A percentile compares a stretch with the other conserved stretches of the same genome.
Conservation (phyloP, 2,113 vertebrate genomes). For the Cyprinodon variegatus region DNA sequence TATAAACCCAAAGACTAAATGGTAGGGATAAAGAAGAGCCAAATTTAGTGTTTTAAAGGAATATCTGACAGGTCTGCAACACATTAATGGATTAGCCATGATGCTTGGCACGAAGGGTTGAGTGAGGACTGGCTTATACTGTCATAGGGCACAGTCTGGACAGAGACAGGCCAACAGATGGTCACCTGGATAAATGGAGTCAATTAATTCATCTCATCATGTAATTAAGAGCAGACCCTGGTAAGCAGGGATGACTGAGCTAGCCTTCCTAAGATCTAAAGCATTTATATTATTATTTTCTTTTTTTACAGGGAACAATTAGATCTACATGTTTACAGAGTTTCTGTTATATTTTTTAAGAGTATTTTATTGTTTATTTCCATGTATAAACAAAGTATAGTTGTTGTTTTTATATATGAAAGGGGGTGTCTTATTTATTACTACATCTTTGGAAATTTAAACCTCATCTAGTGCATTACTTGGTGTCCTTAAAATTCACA, state of each 20-base stretch:
- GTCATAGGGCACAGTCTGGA: constrained; percentile 54
- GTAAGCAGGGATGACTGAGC: constrained; percentile 39
- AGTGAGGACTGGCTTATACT: constrained; percentile 42
- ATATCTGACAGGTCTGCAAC: constrained; percentile 25
- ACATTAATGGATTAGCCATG: constrained; percentile 30
- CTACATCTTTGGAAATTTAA: background rate
- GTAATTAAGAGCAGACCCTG: constrained; percentile 70
- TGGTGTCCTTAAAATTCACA: background rate
- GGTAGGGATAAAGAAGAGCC: constrained; percentile 22
- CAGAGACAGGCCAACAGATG: constrained; percentile 69
- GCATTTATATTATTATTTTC: constrained; percentile 45
- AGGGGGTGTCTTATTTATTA: background rate
- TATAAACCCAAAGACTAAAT: constrained; percentile 16
- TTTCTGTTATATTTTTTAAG: background rate
- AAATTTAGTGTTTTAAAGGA: constrained; percentile 33
- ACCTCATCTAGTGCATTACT: background rate
- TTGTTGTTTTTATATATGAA: too few relatives aligned
- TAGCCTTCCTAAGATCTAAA: constrained; percentile 56
- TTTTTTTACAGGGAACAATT: constrained; percentile 16
- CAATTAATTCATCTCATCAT: constrained; percentile 76
- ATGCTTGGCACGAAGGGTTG: constrained; percentile 44
- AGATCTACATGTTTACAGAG: constrained; percentile 3
- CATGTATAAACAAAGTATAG: background rate
- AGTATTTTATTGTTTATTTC: background rate
- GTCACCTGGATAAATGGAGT: constrained; percentile 77